Evolutionary conservation across 1,140 invertebrate species (phyloP).

Genomic region (Drosophila pachea): DNA sequence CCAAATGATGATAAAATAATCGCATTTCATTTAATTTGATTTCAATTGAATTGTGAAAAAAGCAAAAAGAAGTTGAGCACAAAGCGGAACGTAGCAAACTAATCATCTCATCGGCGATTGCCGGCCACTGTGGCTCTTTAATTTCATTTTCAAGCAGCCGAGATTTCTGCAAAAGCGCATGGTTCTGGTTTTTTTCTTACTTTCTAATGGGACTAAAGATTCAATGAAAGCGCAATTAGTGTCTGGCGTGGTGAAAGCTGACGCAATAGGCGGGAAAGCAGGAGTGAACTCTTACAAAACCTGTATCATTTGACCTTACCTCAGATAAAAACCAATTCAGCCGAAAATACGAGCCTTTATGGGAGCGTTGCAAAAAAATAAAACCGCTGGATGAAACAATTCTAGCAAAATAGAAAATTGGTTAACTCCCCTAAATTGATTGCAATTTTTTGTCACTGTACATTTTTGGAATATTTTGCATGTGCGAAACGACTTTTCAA

Average conservation of each 20-base stretch:
- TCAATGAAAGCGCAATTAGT: slow-evolving; percentile 75
- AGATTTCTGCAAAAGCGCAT: slow-evolving; percentile 36
- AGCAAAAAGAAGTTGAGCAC: slow-evolving; percentile 19
- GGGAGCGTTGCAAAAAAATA: too few species aligned
- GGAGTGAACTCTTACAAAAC: slow-evolving; percentile 11
- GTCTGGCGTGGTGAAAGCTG: slow-evolving; percentile 67
- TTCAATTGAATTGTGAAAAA: slow-evolving; percentile 39
- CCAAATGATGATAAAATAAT: slow-evolving; percentile 71
- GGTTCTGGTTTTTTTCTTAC: slow-evolving; percentile 58
- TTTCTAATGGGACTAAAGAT: slow-evolving; percentile 72
- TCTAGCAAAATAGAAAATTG: too few species aligned
- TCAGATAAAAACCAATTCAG: too few species aligned
- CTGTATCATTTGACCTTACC: too few species aligned
- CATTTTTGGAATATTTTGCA: too few species aligned
- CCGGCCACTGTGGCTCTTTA: slow-evolving; percentile 42
- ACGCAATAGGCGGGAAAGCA: slow-evolving; percentile 33
- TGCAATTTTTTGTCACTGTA: too few species aligned
- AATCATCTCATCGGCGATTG: slow-evolving; percentile 58
- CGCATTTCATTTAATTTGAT: slow-evolving; percentile 71
- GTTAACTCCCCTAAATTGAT: too few species aligned
- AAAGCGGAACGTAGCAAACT: slow-evolving; percentile 37
- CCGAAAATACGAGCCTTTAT: too few species aligned
- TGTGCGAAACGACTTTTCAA: too few species aligned
- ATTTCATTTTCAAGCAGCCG: slow-evolving; percentile 51
- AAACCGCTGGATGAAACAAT: too few species aligned